These are phyloP conservation scores for Lanistes nyassanus DNA, from an alignment of 1,140 invertebrate species.

Conservation along the genomic window DNA sequence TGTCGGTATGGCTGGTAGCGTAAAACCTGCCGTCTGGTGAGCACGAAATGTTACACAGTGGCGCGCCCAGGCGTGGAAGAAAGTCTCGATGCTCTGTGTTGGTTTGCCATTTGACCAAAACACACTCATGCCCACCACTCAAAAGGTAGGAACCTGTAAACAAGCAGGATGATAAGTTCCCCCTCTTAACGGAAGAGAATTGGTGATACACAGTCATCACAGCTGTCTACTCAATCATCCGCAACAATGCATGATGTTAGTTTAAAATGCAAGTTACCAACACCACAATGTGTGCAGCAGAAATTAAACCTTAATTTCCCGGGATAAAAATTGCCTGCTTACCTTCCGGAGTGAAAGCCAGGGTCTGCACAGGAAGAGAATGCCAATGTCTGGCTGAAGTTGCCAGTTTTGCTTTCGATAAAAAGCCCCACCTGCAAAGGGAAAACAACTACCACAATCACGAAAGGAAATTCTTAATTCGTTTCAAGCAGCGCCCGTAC, in stretches of 20 bases:
- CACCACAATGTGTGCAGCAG: background rate
- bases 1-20: slow-evolving; percentile 78
- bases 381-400: slow-evolving; percentile 82
- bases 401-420: slow-evolving; percentile 55
- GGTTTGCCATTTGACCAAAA: slow-evolving; percentile 81
- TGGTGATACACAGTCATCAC: too few species aligned
- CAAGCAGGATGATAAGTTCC: background rate
- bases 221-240: background rate
- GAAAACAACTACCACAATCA: too few species aligned
- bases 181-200: too few species aligned
- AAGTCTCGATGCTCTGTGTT: slow-evolving; percentile 70
- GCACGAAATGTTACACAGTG: slow-evolving; percentile 76
- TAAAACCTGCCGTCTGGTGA: slow-evolving; percentile 76
- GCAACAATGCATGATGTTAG: background rate
- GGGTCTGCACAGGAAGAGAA: slow-evolving; percentile 77
- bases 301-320: background rate
- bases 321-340: slow-evolving; percentile 38
- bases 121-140: slow-evolving; percentile 82
- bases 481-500: too few species aligned
- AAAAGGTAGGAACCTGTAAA: slow-evolving; percentile 74
- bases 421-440: slow-evolving; percentile 61
- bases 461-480: too few species aligned
- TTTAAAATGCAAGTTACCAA: background rate
- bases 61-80: slow-evolving; percentile 79
- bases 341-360: slow-evolving; percentile 79